phyloP scores from a whole-genome alignment of 2,113 vertebrate genomes.

The Rhombomys opimus region DNA sequence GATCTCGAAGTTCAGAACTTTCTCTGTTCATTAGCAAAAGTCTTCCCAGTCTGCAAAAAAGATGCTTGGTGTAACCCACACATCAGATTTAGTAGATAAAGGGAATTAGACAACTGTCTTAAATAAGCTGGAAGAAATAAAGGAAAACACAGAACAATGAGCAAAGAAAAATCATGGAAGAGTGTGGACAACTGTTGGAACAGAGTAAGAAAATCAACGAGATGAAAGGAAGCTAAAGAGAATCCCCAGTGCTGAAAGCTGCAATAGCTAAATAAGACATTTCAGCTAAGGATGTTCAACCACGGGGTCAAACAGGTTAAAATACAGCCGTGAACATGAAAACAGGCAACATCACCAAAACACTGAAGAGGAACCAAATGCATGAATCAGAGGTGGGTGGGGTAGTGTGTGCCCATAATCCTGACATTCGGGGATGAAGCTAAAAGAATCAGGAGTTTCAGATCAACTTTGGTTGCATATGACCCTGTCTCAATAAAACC shows the following conservation, averaged over 20 bases:
- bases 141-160: not conserved
- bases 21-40: not conserved
- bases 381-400: not conserved
- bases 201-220: not conserved
- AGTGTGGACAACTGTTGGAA: not conserved
- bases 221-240: not conserved
- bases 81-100: not conserved
- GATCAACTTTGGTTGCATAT: not conserved
- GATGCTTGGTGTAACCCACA: not conserved
- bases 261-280: not conserved
- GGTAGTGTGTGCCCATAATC: not conserved
- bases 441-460: not conserved
- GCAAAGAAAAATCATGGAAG: not conserved
- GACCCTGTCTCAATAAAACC: not conserved
- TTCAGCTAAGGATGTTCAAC: not conserved
- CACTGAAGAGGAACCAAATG: not conserved
- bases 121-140: not conserved
- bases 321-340: not conserved
- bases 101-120: not conserved
- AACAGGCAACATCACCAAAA: not conserved
- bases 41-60: not conserved
- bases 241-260: not conserved
- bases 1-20: not conserved
- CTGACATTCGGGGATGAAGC: not conserved
- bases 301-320: accelerated